Percentiles rank a stretch among this genome's conserved stretches.
phyloP scores from a whole-genome alignment of 2,888 invertebrate genomes.

The Malacosoma neustria region DNA sequence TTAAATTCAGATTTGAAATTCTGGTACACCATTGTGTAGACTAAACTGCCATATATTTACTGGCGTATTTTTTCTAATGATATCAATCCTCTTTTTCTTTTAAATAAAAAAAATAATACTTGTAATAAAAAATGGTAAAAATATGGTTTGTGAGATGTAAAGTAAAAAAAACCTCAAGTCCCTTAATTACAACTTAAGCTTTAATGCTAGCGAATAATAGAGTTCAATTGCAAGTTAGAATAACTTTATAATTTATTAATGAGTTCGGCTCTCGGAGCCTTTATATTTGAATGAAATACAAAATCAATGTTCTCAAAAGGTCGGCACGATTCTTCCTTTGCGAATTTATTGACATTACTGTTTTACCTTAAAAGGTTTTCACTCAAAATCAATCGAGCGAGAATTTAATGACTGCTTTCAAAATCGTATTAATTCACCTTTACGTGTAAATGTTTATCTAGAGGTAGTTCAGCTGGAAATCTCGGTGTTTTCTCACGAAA shows the following conservation, averaged over 20 bases:
- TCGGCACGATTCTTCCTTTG: slow-evolving; percentile 30
- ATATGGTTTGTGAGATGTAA: no score
- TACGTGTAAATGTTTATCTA: slow-evolving; percentile 39
- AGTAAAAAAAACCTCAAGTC: slow-evolving; percentile 27
- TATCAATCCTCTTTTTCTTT: no score
- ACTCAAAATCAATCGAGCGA: slow-evolving; percentile 57
- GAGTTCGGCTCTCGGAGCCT: slow-evolving; percentile 16
- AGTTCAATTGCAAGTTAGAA: slow-evolving; percentile 9
- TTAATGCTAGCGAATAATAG: slow-evolving; percentile 7
- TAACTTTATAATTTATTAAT: slow-evolving; percentile 17
- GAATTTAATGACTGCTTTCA: slow-evolving; percentile 69
- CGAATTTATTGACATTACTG: slow-evolving; percentile 48
- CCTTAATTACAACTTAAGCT: slow-evolving; percentile 8
- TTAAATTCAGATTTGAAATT: no score
- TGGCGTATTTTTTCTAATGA: no score
- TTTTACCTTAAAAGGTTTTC: slow-evolving; percentile 62
- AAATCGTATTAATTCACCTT: slow-evolving; percentile 58
- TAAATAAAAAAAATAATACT: no score
- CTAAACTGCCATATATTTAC: no score
- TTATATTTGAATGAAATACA: slow-evolving; percentile 18
- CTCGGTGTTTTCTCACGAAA: slow-evolving; percentile 57
- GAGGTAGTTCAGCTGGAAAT: slow-evolving; percentile 48
- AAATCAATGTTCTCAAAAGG: slow-evolving; percentile 37
- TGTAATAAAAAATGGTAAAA: no score
- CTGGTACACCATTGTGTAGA: no score